These are phyloP conservation scores for Amblyornis subalaris DNA, from an alignment of 2,113 vertebrate species.

Conservation along the genomic window DNA sequence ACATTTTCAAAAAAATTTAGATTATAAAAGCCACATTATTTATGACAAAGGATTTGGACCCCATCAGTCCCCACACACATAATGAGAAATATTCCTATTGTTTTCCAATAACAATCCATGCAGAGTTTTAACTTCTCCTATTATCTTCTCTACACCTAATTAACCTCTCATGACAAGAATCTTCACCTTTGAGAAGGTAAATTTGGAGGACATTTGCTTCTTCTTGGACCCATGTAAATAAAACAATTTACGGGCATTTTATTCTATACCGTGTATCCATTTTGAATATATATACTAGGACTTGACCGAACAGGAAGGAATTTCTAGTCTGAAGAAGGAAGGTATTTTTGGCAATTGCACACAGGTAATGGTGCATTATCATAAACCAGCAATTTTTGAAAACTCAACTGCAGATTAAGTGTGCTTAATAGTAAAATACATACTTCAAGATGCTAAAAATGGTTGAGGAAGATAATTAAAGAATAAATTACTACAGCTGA, in stretches of 20 bases:
- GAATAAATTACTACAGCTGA: neutral
- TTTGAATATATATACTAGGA: neutral
- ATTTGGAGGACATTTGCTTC: neutral
- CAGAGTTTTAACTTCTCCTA: neutral
- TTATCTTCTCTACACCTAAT: neutral
- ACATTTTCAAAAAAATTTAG: neutral
- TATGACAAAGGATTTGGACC: neutral
- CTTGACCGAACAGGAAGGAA: neutral
- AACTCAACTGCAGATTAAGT: neutral
- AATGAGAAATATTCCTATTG: neutral
- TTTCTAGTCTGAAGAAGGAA: neutral
- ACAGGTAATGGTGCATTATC: neutral
- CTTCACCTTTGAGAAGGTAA: neutral
- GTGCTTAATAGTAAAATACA: neutral
- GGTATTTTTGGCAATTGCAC: neutral
- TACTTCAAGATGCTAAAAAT: neutral
- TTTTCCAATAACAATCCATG: neutral
- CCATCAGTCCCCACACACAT: neutral
- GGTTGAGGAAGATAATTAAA: neutral
- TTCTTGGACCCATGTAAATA: neutral
- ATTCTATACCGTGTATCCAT: neutral
- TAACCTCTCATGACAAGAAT: neutral
- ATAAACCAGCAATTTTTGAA: neutral
- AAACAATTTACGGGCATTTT: neutral
- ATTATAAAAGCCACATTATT: neutral